These are phyloP conservation scores for Epicampocera succincta DNA, from an alignment of 2,888 invertebrate species.

Conservation along the genomic window DNA sequence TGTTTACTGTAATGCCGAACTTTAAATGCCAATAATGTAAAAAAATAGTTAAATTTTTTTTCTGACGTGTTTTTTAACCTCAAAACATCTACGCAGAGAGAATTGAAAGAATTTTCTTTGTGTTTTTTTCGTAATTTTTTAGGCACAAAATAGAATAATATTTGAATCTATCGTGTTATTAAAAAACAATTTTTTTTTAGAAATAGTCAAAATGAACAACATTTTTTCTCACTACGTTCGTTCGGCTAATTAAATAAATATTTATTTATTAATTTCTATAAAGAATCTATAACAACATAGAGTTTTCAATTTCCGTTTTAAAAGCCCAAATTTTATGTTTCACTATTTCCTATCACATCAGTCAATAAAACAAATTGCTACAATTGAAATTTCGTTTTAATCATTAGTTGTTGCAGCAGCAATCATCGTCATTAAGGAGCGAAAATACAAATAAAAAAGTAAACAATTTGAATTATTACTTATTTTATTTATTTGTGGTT, in stretches of 20 bases:
- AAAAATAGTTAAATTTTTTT: too few species aligned
- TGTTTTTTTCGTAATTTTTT: too few species aligned
- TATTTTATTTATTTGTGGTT: conserved; percentile 46
- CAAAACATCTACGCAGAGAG: too few species aligned
- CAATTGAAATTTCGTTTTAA: conserved; percentile 36
- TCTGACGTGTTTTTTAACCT: too few species aligned
- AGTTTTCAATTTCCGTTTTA: conserved; percentile 6
- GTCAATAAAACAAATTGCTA: conserved; percentile 31
- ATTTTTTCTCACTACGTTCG: too few species aligned
- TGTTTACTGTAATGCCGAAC: background rate
- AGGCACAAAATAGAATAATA: too few species aligned
- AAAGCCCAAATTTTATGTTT: conserved; percentile 1
- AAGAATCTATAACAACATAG: background rate
- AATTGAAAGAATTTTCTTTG: too few species aligned
- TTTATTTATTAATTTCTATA: background rate
- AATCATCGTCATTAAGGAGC: conserved; percentile 20
- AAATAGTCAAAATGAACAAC: too few species aligned
- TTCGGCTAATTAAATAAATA: background rate
- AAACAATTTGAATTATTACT: conserved; percentile 38
- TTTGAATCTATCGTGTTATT: too few species aligned
- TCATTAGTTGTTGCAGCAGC: conserved; percentile 7
- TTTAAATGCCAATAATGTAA: background rate
- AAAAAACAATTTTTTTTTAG: too few species aligned
- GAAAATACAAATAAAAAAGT: background rate
- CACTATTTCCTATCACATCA: conserved; percentile 33